phyloP scores from a whole-genome alignment of 2,797 vertebrate species.

The Otolemur crassicaudatus region DNA sequence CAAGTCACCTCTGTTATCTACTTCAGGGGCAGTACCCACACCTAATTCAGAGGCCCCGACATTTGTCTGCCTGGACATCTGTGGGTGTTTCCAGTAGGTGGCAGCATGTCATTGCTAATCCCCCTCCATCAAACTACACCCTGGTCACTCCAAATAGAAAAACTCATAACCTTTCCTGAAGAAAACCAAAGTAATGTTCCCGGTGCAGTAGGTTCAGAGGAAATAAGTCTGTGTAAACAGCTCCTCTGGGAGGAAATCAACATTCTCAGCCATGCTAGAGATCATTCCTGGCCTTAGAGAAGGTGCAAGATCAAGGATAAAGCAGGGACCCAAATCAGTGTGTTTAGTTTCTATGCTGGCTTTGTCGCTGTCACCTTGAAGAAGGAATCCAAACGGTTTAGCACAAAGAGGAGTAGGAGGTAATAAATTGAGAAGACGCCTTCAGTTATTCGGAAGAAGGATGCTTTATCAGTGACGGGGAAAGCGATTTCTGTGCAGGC shows the following conservation, averaged over 20 bases:
- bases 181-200: constrained; percentile 17
- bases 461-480: fast-evolving
- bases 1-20: background rate
- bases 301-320: constrained; percentile 20
- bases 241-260: background rate
- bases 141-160: constrained; percentile 4
- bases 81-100: constrained; percentile 85
- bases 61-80: background rate
- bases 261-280: background rate
- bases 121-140: background rate
- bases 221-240: background rate
- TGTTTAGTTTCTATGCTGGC: background rate
- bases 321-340: background rate
- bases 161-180: constrained; percentile 27
- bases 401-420: background rate
- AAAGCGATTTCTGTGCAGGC: background rate
- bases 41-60: background rate
- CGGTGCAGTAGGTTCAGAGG: background rate
- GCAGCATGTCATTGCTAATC: constrained; percentile 84
- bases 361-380: background rate
- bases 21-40: background rate
- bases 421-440: background rate
- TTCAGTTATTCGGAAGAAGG: background rate
- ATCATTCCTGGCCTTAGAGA: background rate
- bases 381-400: background rate